Base-by-base conservation (phyloP, 2,888 invertebrate species). In the Eupeodes latifasciatus region DNA sequence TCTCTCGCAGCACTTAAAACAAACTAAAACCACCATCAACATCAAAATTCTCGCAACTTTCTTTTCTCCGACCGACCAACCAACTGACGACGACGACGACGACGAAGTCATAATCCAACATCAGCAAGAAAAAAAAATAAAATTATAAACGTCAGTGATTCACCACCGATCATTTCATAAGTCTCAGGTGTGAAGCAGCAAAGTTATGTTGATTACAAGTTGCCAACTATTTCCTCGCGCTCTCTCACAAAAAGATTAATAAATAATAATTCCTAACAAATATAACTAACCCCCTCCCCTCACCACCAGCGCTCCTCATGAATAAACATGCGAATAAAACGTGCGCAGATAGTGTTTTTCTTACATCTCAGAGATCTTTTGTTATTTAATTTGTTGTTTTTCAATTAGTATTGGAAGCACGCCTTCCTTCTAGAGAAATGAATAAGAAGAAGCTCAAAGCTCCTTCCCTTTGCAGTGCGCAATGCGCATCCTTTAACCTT, bases 341-440 rank as follows among this genome's bases (percentile, higher is more conserved):
- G 77, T 19, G 47, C 40, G 40, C 40, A 36, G 19, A 81, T 80
- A 67, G 55, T 75, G 79, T 75, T 69, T 57, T 2, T 40, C 9
- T 5, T 9, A 44, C 19, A 64, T 64, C 49, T 44, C 49, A 47
- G 12, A 14, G 71, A 9, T 36, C 55, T 74, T 72, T 77, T 79
- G 74, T 72, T 59, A 9, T 59, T 59, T 14, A 36, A 34, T 59
- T 57, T 4, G 27, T 12, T 57, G 59, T 83, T 88, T 88, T 88
- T 85, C 81, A 88, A 88, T 88, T 88, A 88, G 74, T 57, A 78
- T 81, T 88, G 74, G 53, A 78, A 78, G 75, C 88, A 85, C 85
- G 88, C 88, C 88, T 88, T 67, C 69, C 88, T 88, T 67, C 69
- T 44, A 76, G 57, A 40, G 9, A n/a, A 14, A n/a, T 14, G 53